A percentile compares a stretch with the other conserved stretches of the same genome.
These are phyloP conservation scores for Eupeodes corollae DNA, from an alignment of 1,140 invertebrate genomes.

Conservation along the genomic window DNA sequence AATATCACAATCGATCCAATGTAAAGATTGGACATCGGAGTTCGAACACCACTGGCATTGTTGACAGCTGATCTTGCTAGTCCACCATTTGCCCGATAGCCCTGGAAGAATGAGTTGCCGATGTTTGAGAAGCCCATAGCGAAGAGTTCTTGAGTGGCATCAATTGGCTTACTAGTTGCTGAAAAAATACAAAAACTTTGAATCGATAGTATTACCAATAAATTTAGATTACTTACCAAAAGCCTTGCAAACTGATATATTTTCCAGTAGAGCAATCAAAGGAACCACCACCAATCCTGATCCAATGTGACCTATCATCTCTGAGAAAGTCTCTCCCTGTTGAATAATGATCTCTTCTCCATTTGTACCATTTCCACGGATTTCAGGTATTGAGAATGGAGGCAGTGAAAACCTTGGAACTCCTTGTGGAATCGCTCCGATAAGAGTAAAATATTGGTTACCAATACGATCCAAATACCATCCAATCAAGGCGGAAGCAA, in stretches of 20 bases:
- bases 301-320: slow-evolving; percentile 61
- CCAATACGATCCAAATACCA: slow-evolving; percentile 36
- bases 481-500: slow-evolving; percentile 51
- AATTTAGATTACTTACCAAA: slow-evolving; percentile 30
- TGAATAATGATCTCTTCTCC: slow-evolving; percentile 17
- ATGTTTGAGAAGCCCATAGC: slow-evolving; percentile 74
- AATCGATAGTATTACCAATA: neutral
- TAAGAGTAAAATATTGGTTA: slow-evolving; percentile 23
- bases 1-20: slow-evolving; percentile 60
- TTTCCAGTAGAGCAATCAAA: slow-evolving; percentile 67
- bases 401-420: slow-evolving; percentile 53
- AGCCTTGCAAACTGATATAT: slow-evolving; percentile 75
- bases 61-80: slow-evolving; percentile 77
- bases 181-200: neutral
- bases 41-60: slow-evolving; percentile 78
- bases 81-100: slow-evolving; percentile 77
- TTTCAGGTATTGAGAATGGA: slow-evolving; percentile 46
- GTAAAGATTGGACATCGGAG: slow-evolving; percentile 67
- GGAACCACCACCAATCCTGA: slow-evolving; percentile 68
- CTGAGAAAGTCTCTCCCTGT: slow-evolving; percentile 41
- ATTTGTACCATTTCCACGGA: slow-evolving; percentile 35
- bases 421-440: slow-evolving; percentile 53
- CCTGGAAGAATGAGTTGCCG: slow-evolving; percentile 74
- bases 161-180: slow-evolving; percentile 42
- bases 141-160: slow-evolving; percentile 74